Base-by-base conservation (phyloP, 2,888 invertebrate species). In the Vesta saturnalis region DNA sequence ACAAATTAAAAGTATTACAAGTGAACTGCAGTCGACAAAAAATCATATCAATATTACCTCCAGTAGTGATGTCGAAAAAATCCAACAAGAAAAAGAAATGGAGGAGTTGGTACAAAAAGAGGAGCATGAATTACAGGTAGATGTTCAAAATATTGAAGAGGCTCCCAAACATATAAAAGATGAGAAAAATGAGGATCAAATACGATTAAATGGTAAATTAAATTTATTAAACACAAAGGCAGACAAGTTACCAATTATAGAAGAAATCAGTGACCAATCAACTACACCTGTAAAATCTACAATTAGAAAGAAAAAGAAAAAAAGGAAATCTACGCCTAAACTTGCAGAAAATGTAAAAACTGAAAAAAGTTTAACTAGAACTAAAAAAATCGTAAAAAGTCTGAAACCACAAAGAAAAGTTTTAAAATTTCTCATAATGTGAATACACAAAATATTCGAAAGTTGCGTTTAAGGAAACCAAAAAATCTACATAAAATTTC, bases 261-360 rank as follows among this genome's bases (percentile, higher is more conserved):
- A n/a, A 30, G 30, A 30, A 30, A 10, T 30, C 5, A 5, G 23
- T 23, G 8, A 23, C 4, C 8, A 23, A 23, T 3, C 12, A 39
- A 39, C 3, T n/a, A 39, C 12, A 39, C 39, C 2, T 39, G 12
- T 35, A 57, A 57, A 43, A 1, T 57, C 3, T 12, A 6, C n/a
- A 12, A n/a, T 21, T 6, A 79, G 77, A 49, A 73, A 64, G 22
- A 82, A 81, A 67, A 78, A 81, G 67, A 83, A 83, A 64, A 62
- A 76, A 55, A 73, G 76, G 21, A 47, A 81, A 10, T 83, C 78
- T 67, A 79, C 82, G 73, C 74, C 81, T 6, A 83, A 80, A 21
- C 3, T 19, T 18, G 18, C 21, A 12, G 19, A 10, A n/a, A n/a
- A n/a, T n/a, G n/a, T n/a, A n/a, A n/a, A n/a, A n/a, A n/a, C n/a